A percentile compares a stretch with the other conserved stretches of the same genome.
These are phyloP conservation scores for Drosophila mimetica DNA, from an alignment of 2,888 invertebrate species.

Conservation along the genomic window DNA sequence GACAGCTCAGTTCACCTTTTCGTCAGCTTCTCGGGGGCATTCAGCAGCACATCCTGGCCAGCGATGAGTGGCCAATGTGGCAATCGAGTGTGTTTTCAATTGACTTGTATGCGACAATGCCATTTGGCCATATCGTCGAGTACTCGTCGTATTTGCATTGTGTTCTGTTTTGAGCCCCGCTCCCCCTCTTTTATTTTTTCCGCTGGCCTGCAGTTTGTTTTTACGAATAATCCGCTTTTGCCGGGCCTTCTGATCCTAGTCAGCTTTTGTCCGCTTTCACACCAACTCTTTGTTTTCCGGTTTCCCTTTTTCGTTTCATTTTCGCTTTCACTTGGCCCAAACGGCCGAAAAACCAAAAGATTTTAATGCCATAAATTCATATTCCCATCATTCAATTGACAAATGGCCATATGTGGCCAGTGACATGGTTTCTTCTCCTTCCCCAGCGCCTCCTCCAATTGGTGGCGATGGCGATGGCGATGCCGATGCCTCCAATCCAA, in stretches of 20 bases:
- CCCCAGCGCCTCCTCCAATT: background rate
- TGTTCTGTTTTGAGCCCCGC: constrained; percentile 1
- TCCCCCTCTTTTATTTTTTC: background rate
- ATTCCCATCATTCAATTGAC: constrained; percentile 71
- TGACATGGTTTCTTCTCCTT: constrained; percentile 30
- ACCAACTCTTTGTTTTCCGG: constrained; percentile 46
- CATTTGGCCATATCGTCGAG: constrained; percentile 23
- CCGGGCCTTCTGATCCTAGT: constrained; percentile 48
- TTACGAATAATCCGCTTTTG: constrained; percentile 48
- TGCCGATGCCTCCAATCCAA: no score
- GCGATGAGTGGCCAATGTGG: constrained; percentile 17
- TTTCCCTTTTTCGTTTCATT: constrained; percentile 20
- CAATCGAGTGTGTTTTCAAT: constrained; percentile 60
- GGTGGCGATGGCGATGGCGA: constrained; percentile 1
- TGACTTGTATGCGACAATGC: constrained; percentile 56
- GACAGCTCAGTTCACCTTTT: constrained; percentile 19
- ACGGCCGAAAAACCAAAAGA: constrained; percentile 53
- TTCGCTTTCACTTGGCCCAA: constrained; percentile 37
- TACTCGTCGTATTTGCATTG: constrained; percentile 26
- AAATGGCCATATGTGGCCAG: constrained; percentile 59
- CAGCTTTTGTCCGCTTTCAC: constrained; percentile 46
- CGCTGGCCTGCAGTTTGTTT: constrained; percentile 21
- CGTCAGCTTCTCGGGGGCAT: constrained; percentile 6
- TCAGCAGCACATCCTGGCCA: constrained; percentile 15
- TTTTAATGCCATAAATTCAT: constrained; percentile 64